These are phyloP conservation scores for Stomorhina lunata DNA, from an alignment of 2,888 invertebrate species.

Conservation along the genomic window DNA sequence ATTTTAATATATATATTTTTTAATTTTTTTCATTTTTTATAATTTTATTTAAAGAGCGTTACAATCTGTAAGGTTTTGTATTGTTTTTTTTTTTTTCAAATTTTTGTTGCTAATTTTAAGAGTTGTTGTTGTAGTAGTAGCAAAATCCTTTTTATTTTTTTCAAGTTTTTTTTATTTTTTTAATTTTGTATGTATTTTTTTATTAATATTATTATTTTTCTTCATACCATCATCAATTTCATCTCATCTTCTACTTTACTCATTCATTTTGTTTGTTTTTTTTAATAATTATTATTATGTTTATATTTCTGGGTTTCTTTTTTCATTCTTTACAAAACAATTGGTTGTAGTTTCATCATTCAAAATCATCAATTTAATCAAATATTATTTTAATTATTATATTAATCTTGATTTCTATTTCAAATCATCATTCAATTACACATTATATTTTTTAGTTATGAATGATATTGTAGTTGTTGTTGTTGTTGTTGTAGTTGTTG, in stretches of 20 bases:
- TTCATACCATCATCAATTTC: conserved; percentile 71
- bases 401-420: conserved; percentile 11
- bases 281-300: conserved; percentile 68
- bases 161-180: conserved; percentile 45
- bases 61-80: conserved; percentile 69
- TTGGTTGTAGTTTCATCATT: conserved; percentile 70
- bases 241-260: conserved; percentile 73
- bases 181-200: conserved; percentile 68
- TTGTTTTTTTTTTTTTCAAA: conserved; percentile 17
- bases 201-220: conserved; percentile 67
- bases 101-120: conserved; percentile 64
- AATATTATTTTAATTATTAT: conserved; percentile 43
- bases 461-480: conserved; percentile 70
- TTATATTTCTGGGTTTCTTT: conserved; percentile 69
- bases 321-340: conserved; percentile 72
- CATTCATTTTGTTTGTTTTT: conserved; percentile 63
- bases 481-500: conserved; percentile 58
- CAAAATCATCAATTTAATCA: conserved; percentile 62
- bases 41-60: conserved; percentile 71
- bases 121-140: conserved; percentile 73
- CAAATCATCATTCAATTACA: conserved; percentile 55
- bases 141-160: conserved; percentile 65
- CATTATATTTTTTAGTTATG: conserved; percentile 67
- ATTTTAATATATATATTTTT: conserved; percentile 67
- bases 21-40: conserved; percentile 68